Base-by-base conservation (phyloP, 2,888 invertebrate species). In the Acleris laterana region DNA sequence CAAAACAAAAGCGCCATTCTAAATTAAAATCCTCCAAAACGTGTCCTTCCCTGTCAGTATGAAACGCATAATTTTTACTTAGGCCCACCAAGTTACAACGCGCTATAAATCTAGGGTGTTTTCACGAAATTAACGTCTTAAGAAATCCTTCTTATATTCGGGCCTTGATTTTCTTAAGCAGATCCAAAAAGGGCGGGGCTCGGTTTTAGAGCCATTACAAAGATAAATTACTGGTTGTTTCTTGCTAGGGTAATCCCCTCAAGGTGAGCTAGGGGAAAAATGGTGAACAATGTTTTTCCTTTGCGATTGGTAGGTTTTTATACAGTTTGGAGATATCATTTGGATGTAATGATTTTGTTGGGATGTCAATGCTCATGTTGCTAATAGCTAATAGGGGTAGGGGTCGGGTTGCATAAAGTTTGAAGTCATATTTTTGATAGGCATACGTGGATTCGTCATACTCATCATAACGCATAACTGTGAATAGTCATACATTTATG, bases 111-210 rank as follows among this genome's bases (percentile, higher is more conserved):
- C 86, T 87, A 78, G 73, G 76, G 76, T 86, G 85, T 87, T 82
- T 81, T 79, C 75, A 68, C 75, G 72, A 87, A 88, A 87, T 85
- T 83, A 87, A 84, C 82, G 84, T 79, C 77, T 77, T 74, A 80
- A 79, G 83, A 84, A 85, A 83, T 81, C 75, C 75, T 75, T 80
- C 77, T 89, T 82, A 87, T 86, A 85, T 83, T 83, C 82, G 75
- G 81, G 74, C 80, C 83, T 81, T 82, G 83, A 83, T 84, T 82
- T 78, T 75, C 78, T 78, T 78, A 79, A 82, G 72, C 77, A 78
- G 83, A 91, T 86, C 88, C 83, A 86, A 87, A 89, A 90, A 84
- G 83, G 91, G 90, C 89, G 90, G 82, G 78, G 81, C 74, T 77
- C 70, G 72, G 77, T 79, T 80, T 79, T 79, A 74, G 77, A 76